Percentiles rank a stretch among this genome's conserved stretches.
These are phyloP conservation scores for Gasterosteus aculeatus DNA, from an alignment of 2,113 vertebrate species.

Conservation along the genomic window DNA sequence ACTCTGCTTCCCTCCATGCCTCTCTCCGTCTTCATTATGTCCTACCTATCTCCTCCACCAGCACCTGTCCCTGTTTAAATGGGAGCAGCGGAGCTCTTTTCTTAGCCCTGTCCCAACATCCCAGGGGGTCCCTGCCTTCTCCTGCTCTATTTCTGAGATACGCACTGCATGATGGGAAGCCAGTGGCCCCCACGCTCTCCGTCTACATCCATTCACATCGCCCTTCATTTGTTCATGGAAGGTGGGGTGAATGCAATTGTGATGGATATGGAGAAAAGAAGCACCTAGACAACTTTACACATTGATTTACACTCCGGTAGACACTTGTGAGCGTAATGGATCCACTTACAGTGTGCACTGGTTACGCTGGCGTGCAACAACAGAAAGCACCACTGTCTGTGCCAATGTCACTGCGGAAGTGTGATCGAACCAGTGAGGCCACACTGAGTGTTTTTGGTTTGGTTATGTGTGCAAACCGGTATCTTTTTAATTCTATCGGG, in stretches of 20 bases:
- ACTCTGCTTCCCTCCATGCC: not conserved
- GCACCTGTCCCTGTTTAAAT: slow-evolving; percentile 82
- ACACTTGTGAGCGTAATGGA: slow-evolving; percentile 12
- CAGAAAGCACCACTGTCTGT: not conserved
- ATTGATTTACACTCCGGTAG: not conserved
- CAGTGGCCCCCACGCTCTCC: slow-evolving; percentile 58
- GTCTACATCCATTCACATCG: slow-evolving; percentile 43
- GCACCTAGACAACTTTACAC: not conserved
- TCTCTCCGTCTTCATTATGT: slow-evolving; percentile 49
- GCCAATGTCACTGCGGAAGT: not conserved
- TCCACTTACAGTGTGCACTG: not conserved
- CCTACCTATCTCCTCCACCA: slow-evolving; percentile 68
- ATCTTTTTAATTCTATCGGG: slow-evolving; percentile 12
- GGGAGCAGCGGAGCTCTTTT: slow-evolving; percentile 83
- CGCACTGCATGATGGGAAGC: slow-evolving; percentile 77
- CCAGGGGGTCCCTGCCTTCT: slow-evolving; percentile 76
- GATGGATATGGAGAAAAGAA: not conserved
- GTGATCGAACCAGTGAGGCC: slow-evolving; percentile 20
- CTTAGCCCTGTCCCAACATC: slow-evolving; percentile 79
- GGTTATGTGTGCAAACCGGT: not conserved
- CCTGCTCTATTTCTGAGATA: slow-evolving; percentile 79
- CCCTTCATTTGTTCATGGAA: slow-evolving; percentile 59
- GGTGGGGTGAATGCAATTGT: not conserved
- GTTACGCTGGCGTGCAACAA: not conserved
- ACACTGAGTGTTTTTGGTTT: not conserved